phyloP scores from a whole-genome alignment of 2,888 invertebrate species.

The Ptychoptera contaminata region DNA sequence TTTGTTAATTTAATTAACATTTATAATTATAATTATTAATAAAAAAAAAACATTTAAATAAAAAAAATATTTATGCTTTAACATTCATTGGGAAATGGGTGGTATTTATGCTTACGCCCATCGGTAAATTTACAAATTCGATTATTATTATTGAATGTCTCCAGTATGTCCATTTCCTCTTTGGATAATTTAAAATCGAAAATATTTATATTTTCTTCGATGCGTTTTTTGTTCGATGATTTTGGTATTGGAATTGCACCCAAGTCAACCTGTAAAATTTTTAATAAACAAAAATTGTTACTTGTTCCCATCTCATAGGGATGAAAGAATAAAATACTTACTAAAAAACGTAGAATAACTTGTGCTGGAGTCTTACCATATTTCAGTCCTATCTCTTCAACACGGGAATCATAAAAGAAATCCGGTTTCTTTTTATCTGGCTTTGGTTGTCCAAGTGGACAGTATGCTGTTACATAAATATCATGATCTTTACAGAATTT shows the following conservation, averaged over 20 bases:
- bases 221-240: conserved; percentile 35
- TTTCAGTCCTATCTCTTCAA: conserved; percentile 45
- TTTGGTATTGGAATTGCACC: conserved; percentile 41
- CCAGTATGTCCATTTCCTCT: conserved; percentile 35
- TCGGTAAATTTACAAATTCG: conserved; percentile 17
- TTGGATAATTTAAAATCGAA: conserved; percentile 39
- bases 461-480: conserved; percentile 59
- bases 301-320: too few species aligned
- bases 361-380: conserved; percentile 52
- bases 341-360: conserved; percentile 43
- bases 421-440: conserved; percentile 51
- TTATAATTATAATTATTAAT: too few species aligned
- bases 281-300: too few species aligned
- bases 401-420: conserved; percentile 22
- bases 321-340: conserved; percentile 9
- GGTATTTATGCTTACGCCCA: conserved; percentile 8
- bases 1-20: too few species aligned
- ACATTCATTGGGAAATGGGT: conserved; percentile 10
- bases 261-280: conserved; percentile 32
- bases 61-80: not conserved
- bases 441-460: conserved; percentile 62
- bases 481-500: conserved; percentile 45
- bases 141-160: conserved; percentile 31
- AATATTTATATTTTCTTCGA: conserved; percentile 37
- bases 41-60: too few species aligned